Conservation (phyloP, 2,888 invertebrate genomes). For the Eristalis intricaria region DNA sequence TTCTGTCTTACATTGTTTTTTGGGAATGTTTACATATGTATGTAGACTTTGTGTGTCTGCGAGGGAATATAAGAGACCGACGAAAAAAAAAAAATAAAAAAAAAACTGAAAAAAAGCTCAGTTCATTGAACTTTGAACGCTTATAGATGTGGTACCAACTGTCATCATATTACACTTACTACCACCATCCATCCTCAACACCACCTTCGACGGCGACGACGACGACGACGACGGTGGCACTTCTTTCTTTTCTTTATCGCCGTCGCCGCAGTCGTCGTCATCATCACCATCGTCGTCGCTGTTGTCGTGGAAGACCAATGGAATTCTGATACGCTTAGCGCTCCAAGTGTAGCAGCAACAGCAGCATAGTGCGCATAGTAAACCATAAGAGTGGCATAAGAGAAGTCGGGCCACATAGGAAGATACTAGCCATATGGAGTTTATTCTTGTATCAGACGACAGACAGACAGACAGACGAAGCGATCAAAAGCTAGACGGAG, state of each 20-base stretch:
- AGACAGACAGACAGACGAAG: neutral
- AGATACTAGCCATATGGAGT: slow-evolving; percentile 41
- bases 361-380: slow-evolving; percentile 58
- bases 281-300: slow-evolving; percentile 13
- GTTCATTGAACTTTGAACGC: slow-evolving; percentile 65
- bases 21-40: slow-evolving; percentile 36
- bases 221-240: slow-evolving; percentile 43
- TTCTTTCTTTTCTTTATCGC: slow-evolving; percentile 54
- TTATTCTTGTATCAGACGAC: slow-evolving; percentile 29
- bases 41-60: slow-evolving; percentile 51
- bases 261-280: slow-evolving; percentile 17
- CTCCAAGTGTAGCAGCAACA: slow-evolving; percentile 36
- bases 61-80: slow-evolving; percentile 39
- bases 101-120: slow-evolving; percentile 59
- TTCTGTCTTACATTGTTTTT: slow-evolving; percentile 37
- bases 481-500: slow-evolving; percentile 62
- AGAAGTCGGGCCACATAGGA: slow-evolving; percentile 27
- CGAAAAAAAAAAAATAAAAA: slow-evolving; percentile 44
- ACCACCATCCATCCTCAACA: slow-evolving; percentile 64
- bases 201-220: slow-evolving; percentile 55
- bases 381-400: slow-evolving; percentile 39
- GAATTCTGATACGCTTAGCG: slow-evolving; percentile 60
- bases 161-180: slow-evolving; percentile 72
- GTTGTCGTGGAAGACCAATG: slow-evolving; percentile 45
- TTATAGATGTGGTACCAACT: slow-evolving; percentile 71